phyloP scores from a whole-genome alignment of 2,888 invertebrate species.

The Cephus pulcher region DNA sequence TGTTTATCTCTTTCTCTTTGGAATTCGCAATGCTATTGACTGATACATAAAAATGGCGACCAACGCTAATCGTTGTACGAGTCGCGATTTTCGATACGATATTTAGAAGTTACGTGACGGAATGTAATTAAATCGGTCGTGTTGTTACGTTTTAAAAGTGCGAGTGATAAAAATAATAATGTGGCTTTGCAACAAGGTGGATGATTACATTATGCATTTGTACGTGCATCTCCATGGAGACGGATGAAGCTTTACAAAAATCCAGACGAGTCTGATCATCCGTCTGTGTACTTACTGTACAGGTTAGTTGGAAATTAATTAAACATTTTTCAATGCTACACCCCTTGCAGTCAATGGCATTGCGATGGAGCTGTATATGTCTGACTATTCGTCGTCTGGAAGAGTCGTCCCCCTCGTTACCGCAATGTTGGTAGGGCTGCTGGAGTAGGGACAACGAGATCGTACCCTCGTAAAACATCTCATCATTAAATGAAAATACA shows the following conservation, averaged over 20 bases:
- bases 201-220: background rate
- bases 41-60: background rate
- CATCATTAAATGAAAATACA: conserved; percentile 34
- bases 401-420: conserved; percentile 8
- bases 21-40: background rate
- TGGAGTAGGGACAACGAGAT: background rate
- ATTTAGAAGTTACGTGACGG: background rate
- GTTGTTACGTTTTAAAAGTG: background rate
- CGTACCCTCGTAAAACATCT: conserved; percentile 19
- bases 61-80: background rate
- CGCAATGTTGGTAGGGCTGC: background rate
- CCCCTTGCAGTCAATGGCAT: background rate
- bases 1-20: background rate
- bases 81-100: background rate
- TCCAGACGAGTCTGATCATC: background rate
- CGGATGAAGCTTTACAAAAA: background rate
- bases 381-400: background rate
- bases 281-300: background rate
- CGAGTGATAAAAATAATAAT: background rate
- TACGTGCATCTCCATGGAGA: background rate
- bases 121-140: background rate
- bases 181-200: background rate
- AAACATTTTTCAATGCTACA: conserved; percentile 2
- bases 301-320: background rate
- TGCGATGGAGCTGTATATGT: background rate